Percentiles rank a stretch among this genome's conserved stretches.
Conservation (phyloP, 2,113 vertebrate species). For the Camelus bactrianus region DNA sequence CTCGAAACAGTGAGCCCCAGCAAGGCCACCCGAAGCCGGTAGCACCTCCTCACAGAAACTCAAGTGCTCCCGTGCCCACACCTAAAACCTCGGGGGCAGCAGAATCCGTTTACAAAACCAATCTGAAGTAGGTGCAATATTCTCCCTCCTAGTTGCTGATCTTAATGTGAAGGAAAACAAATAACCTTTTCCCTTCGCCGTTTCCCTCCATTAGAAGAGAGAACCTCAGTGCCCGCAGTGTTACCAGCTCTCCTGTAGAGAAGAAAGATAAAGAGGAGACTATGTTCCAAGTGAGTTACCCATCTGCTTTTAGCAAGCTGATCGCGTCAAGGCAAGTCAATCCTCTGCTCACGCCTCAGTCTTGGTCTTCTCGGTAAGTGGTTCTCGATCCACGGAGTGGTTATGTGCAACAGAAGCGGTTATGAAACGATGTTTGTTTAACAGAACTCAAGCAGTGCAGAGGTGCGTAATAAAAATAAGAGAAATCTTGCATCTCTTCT, state of each 20-base stretch:
- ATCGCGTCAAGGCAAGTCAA: conserved; percentile 92
- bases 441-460: neutral
- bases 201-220: conserved; percentile 87
- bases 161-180: neutral
- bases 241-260: conserved; percentile 89
- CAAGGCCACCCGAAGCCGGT: conserved; percentile 84
- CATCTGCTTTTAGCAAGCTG: conserved; percentile 97
- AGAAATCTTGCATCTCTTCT: neutral
- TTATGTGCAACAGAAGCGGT: neutral
- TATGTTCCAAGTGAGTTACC: conserved; percentile 95
- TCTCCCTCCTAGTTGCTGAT: neutral
- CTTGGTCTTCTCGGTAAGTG: conserved; percentile 95
- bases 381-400: neutral
- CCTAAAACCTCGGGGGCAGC: conserved; percentile 82
- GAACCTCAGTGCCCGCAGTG: conserved; percentile 83
- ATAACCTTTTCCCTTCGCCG: neutral
- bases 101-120: conserved; percentile 87
- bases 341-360: conserved; percentile 91
- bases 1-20: conserved; percentile 82
- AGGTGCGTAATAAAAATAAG: neutral
- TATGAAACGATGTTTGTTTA: neutral
- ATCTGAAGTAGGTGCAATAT: conserved; percentile 85
- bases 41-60: conserved; percentile 83
- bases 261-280: conserved; percentile 87
- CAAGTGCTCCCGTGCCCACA: conserved; percentile 63